Conservation (phyloP, 2,797 vertebrate species). For the Prionace glauca region DNA sequence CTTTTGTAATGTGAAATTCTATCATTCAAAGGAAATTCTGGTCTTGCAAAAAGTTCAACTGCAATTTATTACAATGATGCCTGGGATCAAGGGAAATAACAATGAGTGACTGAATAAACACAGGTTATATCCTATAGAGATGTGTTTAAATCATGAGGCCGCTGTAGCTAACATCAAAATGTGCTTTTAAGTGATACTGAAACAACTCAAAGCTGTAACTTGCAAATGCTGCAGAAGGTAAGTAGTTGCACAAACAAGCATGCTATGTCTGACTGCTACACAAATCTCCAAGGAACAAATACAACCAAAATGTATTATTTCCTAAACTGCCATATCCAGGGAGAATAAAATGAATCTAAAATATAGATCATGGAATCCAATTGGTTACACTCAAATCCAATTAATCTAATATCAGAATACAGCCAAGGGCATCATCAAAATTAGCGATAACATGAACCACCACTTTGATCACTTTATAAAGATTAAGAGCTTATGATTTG, state of each 20-base stretch:
- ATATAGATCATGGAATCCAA: not conserved
- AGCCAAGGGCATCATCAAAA: conserved; percentile 15
- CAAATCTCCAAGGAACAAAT: not conserved
- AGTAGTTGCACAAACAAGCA: not conserved
- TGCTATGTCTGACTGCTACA: not conserved
- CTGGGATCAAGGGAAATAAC: not conserved
- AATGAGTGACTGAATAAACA: not conserved
- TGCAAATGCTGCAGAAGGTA: not conserved
- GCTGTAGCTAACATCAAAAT: not conserved
- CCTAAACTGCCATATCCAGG: not conserved
- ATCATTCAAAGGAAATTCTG: not conserved
- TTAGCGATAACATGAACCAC: conserved; percentile 2
- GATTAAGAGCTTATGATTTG: not conserved
- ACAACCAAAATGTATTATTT: not conserved
- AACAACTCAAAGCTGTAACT: not conserved
- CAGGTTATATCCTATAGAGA: not conserved
- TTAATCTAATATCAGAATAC: not conserved
- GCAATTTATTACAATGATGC: not conserved
- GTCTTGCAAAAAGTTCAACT: not conserved
- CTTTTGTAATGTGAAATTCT: not conserved
- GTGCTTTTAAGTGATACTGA: not conserved
- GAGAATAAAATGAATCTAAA: not conserved
- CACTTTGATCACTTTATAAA: conserved; percentile 16
- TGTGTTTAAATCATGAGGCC: not conserved
- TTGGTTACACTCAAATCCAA: not conserved